Base-by-base conservation (phyloP, 2,888 invertebrate species). In the Tetranychus truncatus region DNA sequence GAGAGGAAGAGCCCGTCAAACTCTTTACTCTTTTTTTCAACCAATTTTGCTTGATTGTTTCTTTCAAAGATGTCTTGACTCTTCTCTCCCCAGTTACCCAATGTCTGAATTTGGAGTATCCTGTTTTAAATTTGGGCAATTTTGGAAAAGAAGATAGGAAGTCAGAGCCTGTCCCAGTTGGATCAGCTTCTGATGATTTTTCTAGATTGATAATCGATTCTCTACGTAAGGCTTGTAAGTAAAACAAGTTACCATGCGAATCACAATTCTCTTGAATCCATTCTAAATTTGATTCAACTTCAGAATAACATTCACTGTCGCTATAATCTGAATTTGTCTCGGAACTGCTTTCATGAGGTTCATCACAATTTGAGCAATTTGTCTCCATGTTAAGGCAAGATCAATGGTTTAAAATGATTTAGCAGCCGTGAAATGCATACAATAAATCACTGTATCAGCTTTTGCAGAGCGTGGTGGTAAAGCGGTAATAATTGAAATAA, bases 251-350 rank as follows among this genome's bases (percentile, higher is more conserved):
- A 6, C 72, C 72, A 34, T n/a, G 15, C 0, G 44, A 44, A 45
- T 72, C 46, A 45, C 72, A 72, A 45, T n/a, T 44, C 20, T 72
- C 72, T n/a, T 44, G 45, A 72, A 72, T 72, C 72, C 72, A 72
- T 72, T 72, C 72, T 9, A 69, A 24, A 15, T 55, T 55, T 15
- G 55, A 55, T 15, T 55, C 55, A 15, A 55, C 9, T 55, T 55
- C 55, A 2, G 55, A 55, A 55, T 55, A 55, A 55, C 55, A 55
- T 15, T 55, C 55, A 9, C 11, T 15, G 55, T 55, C 55, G 15
- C 55, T 55, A 55, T 55, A 55, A 55, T 55, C 55, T 15, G 55
- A 55, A 55, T 55, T 9, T 15, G 55, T 7, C 9, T 3, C 55
- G 15, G 55, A 9, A 55, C 55, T 55, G 9, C 15, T 15, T 55